Percentiles rank a stretch among this genome's conserved stretches.
phyloP scores from a whole-genome alignment of 2,113 vertebrate genomes.

The Philantomba maxwellii region DNA sequence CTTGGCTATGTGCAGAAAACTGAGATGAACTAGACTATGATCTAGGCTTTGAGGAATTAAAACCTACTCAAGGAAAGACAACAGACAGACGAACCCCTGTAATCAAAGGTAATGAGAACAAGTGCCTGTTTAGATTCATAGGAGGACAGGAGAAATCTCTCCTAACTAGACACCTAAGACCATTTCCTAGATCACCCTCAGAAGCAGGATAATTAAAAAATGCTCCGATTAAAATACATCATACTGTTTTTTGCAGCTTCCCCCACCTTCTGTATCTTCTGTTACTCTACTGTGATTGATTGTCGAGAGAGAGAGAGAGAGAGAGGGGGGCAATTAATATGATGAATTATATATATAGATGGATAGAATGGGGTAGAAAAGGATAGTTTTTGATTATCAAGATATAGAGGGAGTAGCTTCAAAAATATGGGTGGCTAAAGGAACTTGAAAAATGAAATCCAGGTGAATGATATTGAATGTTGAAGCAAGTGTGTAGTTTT shows the following conservation, averaged over 20 bases:
- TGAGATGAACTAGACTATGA: neutral
- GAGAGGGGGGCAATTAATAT: neutral
- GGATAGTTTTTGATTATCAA: neutral
- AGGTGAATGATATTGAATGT: neutral
- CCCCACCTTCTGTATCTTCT: neutral
- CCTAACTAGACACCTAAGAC: neutral
- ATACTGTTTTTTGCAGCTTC: neutral
- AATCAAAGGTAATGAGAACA: neutral
- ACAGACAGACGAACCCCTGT: neutral
- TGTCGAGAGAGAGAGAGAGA: neutral
- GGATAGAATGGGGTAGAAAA: fast-evolving
- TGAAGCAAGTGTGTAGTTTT: neutral
- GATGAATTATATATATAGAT: neutral
- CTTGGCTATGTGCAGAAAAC: neutral
- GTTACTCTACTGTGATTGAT: neutral
- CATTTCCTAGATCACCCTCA: neutral
- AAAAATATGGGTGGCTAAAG: neutral
- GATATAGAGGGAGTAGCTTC: neutral
- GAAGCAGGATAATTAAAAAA: neutral
- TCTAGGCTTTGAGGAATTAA: neutral
- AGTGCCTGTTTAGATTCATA: neutral
- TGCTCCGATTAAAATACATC: neutral
- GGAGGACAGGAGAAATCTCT: neutral
- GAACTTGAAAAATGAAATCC: neutral
- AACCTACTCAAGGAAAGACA: neutral